A percentile compares a stretch with the other conserved stretches of the same genome.
These are phyloP conservation scores for Tetragonisca angustula DNA, from an alignment of 2,888 invertebrate species.

Conservation along the genomic window DNA sequence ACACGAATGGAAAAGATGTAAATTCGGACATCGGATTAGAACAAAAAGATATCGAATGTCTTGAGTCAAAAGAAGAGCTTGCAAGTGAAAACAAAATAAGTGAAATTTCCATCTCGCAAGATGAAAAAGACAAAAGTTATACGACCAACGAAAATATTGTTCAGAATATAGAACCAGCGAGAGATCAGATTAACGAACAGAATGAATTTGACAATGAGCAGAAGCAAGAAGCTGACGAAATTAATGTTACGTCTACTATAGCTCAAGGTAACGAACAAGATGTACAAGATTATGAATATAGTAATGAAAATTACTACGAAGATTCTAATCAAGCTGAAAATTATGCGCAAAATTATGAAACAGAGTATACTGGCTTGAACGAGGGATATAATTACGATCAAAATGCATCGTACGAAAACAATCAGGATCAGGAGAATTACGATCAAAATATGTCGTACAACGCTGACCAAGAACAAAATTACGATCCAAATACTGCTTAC, in stretches of 20 bases:
- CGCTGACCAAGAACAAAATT: constrained; percentile 20
- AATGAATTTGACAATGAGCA: constrained; percentile 12
- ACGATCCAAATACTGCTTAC: constrained; percentile 46
- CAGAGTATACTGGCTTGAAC: not conserved
- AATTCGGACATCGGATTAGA: not conserved
- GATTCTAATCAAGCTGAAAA: constrained; percentile 34
- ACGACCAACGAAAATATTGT: not conserved
- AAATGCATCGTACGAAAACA: constrained; percentile 30
- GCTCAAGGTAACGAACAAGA: constrained; percentile 24
- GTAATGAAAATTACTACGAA: constrained; percentile 47
- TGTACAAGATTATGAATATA: constrained; percentile 16
- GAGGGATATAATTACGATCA: constrained; percentile 46
- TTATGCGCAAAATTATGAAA: not conserved
- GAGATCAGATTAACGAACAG: not conserved
- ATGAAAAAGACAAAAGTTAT: not conserved
- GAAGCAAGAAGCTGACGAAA: not conserved
- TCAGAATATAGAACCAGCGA: not conserved
- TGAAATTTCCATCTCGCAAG: not conserved
- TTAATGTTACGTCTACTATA: not conserved
- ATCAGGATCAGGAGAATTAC: constrained; percentile 38
- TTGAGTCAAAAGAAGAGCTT: not conserved
- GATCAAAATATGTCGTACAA: constrained; percentile 41
- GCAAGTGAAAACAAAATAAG: not conserved
- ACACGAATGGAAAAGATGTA: not conserved
- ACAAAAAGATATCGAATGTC: not conserved